phyloP scores from a whole-genome alignment of 2,888 invertebrate species.

The Sericinus montela region DNA sequence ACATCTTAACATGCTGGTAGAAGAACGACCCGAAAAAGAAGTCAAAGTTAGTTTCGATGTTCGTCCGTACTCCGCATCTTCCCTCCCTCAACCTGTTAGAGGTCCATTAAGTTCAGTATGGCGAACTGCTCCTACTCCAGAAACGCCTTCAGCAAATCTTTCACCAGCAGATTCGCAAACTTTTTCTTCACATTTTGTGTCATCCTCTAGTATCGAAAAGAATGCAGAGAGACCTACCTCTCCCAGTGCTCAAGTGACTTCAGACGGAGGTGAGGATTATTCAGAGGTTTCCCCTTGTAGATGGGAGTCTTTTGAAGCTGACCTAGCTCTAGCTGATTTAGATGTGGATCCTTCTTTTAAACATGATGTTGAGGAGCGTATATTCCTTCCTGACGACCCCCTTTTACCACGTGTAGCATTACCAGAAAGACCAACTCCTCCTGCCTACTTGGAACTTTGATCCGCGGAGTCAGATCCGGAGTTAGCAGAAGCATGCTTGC shows the following conservation, averaged over 20 bases:
- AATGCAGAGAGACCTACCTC: conserved; percentile 67
- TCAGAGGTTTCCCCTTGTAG: conserved; percentile 73
- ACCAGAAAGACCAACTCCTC: conserved; percentile 80
- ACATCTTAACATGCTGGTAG: conserved; percentile 70
- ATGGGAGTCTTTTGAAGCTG: conserved; percentile 82
- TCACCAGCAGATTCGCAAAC: conserved; percentile 79
- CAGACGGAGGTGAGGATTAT: conserved; percentile 71
- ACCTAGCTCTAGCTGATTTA: conserved; percentile 80
- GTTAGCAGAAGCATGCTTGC: conserved; percentile 49
- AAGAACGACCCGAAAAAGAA: conserved; percentile 69
- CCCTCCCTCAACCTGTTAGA: conserved; percentile 56
- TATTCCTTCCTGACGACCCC: conserved; percentile 80
- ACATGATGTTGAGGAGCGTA: conserved; percentile 80
- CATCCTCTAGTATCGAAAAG: conserved; percentile 68
- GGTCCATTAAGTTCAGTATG: conserved; percentile 67
- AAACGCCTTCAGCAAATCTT: conserved; percentile 84
- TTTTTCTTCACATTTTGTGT: conserved; percentile 82
- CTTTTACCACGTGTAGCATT: conserved; percentile 70
- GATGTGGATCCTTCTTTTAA: conserved; percentile 82
- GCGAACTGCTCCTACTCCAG: conserved; percentile 79
- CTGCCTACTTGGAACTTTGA: conserved; percentile 74
- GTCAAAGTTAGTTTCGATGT: conserved; percentile 70
- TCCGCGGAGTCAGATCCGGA: conserved; percentile 74
- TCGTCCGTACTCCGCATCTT: conserved; percentile 53
- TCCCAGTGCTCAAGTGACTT: conserved; percentile 80